phyloP scores from a whole-genome alignment of 2,797 vertebrate genomes.

The Diglossa cyanea region DNA sequence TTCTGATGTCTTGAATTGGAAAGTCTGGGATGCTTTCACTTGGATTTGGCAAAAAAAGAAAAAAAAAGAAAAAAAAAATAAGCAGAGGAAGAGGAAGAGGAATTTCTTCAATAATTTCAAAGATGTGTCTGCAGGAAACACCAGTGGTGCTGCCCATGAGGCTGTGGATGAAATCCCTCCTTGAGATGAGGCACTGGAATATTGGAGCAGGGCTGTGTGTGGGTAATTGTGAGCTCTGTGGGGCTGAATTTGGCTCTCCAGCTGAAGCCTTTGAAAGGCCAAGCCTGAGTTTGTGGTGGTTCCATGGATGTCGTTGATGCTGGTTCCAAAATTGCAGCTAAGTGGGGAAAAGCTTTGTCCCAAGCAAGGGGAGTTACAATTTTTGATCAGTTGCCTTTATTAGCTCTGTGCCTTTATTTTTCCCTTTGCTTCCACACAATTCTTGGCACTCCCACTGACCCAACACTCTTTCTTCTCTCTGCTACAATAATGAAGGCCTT shows the following conservation, averaged over 20 bases:
- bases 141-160: accelerated
- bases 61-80: too few relatives aligned
- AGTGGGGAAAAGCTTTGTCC: background rate
- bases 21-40: background rate
- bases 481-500: background rate
- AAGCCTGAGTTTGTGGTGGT: accelerated
- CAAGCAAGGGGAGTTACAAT: accelerated
- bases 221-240: accelerated
- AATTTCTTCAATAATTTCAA: accelerated
- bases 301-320: accelerated
- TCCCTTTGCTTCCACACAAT: background rate
- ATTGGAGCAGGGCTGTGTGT: accelerated
- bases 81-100: too few relatives aligned
- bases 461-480: background rate
- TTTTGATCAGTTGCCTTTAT: background rate
- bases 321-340: background rate
- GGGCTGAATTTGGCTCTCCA: background rate
- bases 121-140: background rate
- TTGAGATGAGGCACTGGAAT: accelerated
- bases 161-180: accelerated
- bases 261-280: background rate
- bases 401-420: background rate
- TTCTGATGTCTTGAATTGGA: accelerated
- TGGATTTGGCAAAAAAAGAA: background rate
- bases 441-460: background rate